Base-by-base conservation (phyloP, 1,140 invertebrate genomes). In the Polyergus mexicanus region DNA sequence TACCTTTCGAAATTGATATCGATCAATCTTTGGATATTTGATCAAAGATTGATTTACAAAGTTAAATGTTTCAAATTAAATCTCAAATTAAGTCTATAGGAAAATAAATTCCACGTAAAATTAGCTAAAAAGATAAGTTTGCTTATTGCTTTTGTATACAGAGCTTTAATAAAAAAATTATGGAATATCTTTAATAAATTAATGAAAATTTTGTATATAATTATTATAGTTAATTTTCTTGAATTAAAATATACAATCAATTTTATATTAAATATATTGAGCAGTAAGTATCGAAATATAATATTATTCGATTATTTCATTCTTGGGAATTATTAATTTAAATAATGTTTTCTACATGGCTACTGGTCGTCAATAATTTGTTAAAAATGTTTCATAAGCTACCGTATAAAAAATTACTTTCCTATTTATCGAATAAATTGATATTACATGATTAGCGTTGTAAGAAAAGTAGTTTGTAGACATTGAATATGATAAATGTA, bases 401-500 rank as follows among this genome's bases (percentile, higher is more conserved):
- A n/a, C 16, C 16, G 38, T 25, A 11, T 28, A 28, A 81, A 71
- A 71, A 81, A 44, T 71, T 41, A 25, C 13, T 72, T 60, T 56
- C 22, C 22, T 25, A 71, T 32, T 58, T 32, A 72, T 58, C 60
- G 54, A 83, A 83, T 44, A 44, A 83, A 28, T n/a, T 47, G n/a
- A n/a, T 38, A 28, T 69, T 83, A 32, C 41, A 60, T 35, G 68
- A 83, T 83, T 60, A 25, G 54, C 54, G 47, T 28, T 28, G 16
- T 25, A 28, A 83, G 68, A 56, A 35, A 60, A 56, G 22, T 25
- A n/a, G 35, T 35, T 71, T 72, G 47, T 60, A 35, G 56, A 63
- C 54, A 13, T 60, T 74, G 72, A 83, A 68, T 83, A 60, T 47
- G 68, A 72, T 83, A 72, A 83, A 83, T 83, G 68, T 41, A 74